Evolutionary conservation across 2,888 invertebrate species (phyloP), one percentile per base, ranked within the genome.

Genomic region (Leistus spinibarbis): DNA sequence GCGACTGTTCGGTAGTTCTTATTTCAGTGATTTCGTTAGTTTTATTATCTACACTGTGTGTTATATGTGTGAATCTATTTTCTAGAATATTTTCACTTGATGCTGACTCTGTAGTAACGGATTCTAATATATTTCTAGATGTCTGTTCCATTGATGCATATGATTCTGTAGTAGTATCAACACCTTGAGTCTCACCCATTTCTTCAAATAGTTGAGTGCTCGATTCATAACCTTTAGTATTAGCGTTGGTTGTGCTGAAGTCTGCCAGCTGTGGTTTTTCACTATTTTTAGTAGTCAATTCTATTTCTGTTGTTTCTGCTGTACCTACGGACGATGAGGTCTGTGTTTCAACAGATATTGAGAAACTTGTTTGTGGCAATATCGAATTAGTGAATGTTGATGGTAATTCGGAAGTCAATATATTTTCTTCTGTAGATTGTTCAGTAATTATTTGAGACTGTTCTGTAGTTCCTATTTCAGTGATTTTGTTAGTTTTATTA

Each of bases 381-480:
- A 40, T 40, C 10, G 40, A 40, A 1, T 3, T 13, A 13, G 40
- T 40, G 17, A 57, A 57, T 57, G 10, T 13, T 10, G 3, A 13
- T 57, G 17, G 17, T 20, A 9, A 57, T 10, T 13, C 57, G 16
- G 74, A 76, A 22, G 73, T 65, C 65, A 75, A 71, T 4, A 40
- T 75, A 27, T 72, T 73, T 16, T 69, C 56, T 67, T 54, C 70
- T 0, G 70, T 75, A 17, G 74, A 24, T 22, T 17, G n/a, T n/a
- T 76, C 54, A 73, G 70, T 71, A 19, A 27, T n/a, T 4, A n/a
- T n/a, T n/a, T n/a, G n/a, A n/a, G n/a, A n/a, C n/a, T n/a, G n/a
- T n/a, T n/a, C n/a, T n/a, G n/a, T n/a, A n/a, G n/a, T n/a, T n/a
- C n/a, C n/a, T n/a, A n/a, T n/a, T n/a, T n/a, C n/a, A n/a, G n/a